Evolutionary conservation across 2,797 vertebrate species (phyloP).

Genomic region (Sebastes flavidus): DNA sequence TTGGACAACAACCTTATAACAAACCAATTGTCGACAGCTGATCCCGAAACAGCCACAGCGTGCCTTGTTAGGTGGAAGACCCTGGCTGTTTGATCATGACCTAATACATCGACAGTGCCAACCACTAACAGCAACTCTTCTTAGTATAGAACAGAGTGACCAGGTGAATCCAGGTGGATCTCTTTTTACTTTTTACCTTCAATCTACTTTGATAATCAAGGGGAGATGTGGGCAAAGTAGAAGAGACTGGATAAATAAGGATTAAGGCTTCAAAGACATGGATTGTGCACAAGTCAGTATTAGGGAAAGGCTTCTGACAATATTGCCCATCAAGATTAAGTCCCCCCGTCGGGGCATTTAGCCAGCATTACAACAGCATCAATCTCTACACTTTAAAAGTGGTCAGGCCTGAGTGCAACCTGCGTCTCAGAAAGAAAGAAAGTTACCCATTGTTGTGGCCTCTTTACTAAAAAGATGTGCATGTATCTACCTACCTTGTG

Average conservation of each 20-base stretch:
- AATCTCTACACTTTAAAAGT: not conserved
- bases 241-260: constrained; percentile 44
- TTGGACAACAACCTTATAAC: not conserved
- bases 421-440: not conserved
- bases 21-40: not conserved
- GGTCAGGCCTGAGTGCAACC: not conserved
- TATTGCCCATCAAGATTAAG: constrained; percentile 35
- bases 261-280: constrained; percentile 49
- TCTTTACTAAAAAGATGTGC: not conserved
- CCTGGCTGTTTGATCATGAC: constrained; percentile 11
- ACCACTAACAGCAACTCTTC: not conserved
- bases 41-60: not conserved
- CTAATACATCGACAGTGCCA: not conserved
- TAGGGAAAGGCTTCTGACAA: constrained; percentile 23
- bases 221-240: constrained; percentile 6
- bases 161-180: constrained; percentile 30
- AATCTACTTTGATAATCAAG: constrained; percentile 46
- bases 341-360: not conserved
- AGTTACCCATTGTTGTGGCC: not conserved
- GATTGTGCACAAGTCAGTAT: constrained; percentile 32
- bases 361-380: constrained; percentile 1
- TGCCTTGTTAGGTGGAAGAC: not conserved
- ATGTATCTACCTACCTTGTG: not conserved
- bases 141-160: constrained; percentile 1
- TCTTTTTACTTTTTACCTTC: constrained; percentile 16